Evolutionary conservation across 2,797 vertebrate genomes (phyloP).

Genomic region (Phaenicophaeus curvirostris): DNA sequence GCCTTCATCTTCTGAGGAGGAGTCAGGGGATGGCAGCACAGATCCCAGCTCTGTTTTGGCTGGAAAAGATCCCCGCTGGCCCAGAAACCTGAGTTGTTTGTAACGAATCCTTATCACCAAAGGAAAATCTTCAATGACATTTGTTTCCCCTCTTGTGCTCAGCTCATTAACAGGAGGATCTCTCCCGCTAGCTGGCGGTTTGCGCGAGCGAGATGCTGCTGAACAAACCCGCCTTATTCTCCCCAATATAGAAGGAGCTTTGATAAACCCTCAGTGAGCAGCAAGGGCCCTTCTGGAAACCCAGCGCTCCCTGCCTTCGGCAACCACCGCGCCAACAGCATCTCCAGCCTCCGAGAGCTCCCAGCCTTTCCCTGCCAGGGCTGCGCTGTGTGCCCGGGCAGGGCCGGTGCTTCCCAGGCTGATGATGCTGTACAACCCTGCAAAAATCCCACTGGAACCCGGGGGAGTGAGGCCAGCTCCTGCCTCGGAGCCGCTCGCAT

Average conservation of each 20-base stretch:
- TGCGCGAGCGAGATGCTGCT: neutral
- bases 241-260: neutral
- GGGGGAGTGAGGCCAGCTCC: neutral
- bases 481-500: neutral
- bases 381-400: accelerated
- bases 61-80: neutral
- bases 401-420: neutral
- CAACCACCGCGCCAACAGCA: neutral
- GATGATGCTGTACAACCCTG: accelerated
- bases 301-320: neutral
- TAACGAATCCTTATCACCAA: constrained; percentile 26
- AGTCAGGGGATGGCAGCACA: neutral
- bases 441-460: neutral
- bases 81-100: constrained; percentile 13
- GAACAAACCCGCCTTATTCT: constrained; percentile 42
- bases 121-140: constrained; percentile 29
- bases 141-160: neutral
- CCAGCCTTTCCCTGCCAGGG: neutral
- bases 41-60: neutral
- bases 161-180: constrained; percentile 59
- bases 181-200: neutral
- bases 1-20: neutral
- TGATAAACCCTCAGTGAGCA: constrained; percentile 27
- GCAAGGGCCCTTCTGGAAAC: neutral
- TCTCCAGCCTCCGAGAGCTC: neutral